Evolutionary conservation across 2,113 vertebrate genomes (phyloP), one percentile per base, ranked within the genome.

Genomic region (Bagarius yarrelli): DNA sequence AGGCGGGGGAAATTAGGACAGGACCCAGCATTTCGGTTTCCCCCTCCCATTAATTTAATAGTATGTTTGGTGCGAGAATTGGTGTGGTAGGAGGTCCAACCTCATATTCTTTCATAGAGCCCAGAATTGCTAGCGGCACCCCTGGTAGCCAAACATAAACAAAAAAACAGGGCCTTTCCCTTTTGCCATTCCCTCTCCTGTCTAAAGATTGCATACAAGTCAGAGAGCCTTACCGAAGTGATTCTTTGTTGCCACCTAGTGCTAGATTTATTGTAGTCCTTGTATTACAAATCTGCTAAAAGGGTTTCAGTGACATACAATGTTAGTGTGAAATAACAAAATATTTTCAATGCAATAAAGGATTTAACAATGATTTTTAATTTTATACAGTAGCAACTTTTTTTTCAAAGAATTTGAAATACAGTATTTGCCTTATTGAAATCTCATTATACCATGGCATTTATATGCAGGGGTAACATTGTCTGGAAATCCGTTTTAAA

Each of bases 241-340:
- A 40, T 47, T 59, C 23, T 63, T 64, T 82, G 81, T 27, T 61
- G 85, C 88, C 91, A 91, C 83, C 91, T 91, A 86, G 87, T 89
- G 91, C 83, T 1, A 4, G 66, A 47, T 30, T 9, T 30, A 19
- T 11, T 52, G 25, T 52, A 30, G 25, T 47, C 52, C 8, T 4
- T 3, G 44, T 47, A 47, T 47, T 8, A 6, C 44, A 47, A 47
- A 47, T 30, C 16, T 63, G 60, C 27, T 63, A 8, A 30, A 63
- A 63, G 60, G 27, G 57, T 16, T 61, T 61, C 30, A 16, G 14
- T 63, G 60, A 63, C 30, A 63, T 61, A 32, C 27, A 30, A 27
- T 25, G 60, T 9, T 19, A 19, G 14, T 30, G 25, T 61, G 27
- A 27, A 61, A 34, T 5, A 16, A 61, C 30, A 64, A 66, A 66